Base-by-base conservation (phyloP, 1,140 invertebrate species). In the Aphelenchoides fujianensis region DNA sequence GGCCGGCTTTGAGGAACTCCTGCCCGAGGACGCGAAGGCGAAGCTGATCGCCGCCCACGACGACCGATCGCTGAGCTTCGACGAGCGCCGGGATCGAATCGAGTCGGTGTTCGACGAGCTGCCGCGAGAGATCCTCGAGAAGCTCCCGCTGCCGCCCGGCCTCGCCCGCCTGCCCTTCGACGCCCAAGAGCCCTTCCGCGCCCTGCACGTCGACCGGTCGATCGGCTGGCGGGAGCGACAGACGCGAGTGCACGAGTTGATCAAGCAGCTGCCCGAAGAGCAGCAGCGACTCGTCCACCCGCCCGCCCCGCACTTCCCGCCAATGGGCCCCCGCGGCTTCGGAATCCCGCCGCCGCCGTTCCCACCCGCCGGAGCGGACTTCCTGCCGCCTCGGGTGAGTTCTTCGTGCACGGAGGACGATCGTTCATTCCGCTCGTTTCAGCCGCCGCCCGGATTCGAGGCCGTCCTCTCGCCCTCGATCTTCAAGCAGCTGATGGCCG, bases 111-210 rank as follows among this genome's bases (percentile, higher is more conserved):
- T 66, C 53, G 63, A 66, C 3, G 28, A 35, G 16, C 31, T 66
- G 63, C 63, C 63, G 37, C 16, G 31, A 2, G 63, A 66, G 0
- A 3, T 66, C 31, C 32, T 66, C 16, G 63, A 34, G 32, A 66
- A 66, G 31, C 34, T 66, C 0, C 63, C 63, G 0, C 32, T 66
- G 31, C 63, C 63, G 30, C 63, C 63, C 16, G 63, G 63, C 16
- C 1, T 66, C 23, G 63, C 16, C 16, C 31, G 63, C n/a, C 34
- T 66, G 16, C 63, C 63, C 2, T 16, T 16, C 16, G 32, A 66
- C 37, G 16, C 31, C 3, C 16, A 66, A 3, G 31, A 12, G 2
- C 16, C 16, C 16, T 66, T 66, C 63, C 1, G 32, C 23, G 63
- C 16, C n/a, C 32, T 66, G 16, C 63, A 37, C 1, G 31, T 66